phyloP scores from a whole-genome alignment of 2,888 invertebrate genomes.

The Dicycla oo region DNA sequence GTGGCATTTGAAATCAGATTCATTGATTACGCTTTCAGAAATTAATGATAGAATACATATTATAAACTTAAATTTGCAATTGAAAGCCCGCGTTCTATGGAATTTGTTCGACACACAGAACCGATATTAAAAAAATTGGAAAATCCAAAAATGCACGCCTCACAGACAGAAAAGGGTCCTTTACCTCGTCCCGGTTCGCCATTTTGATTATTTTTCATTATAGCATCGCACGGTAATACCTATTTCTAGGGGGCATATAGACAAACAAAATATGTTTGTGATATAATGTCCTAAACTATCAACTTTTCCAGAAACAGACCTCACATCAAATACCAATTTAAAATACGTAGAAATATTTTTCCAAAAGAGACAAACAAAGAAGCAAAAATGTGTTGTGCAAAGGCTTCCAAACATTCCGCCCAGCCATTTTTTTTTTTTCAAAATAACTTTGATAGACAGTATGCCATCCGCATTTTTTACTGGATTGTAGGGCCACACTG shows the following conservation, averaged over 20 bases:
- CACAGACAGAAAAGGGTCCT: too few relatives aligned
- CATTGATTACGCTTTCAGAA: not conserved
- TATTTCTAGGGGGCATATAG: too few relatives aligned
- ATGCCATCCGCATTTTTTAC: not conserved
- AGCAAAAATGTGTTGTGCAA: not conserved
- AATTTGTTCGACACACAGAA: not conserved
- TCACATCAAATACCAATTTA: not conserved
- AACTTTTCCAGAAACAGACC: not conserved
- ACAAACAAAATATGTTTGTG: too few relatives aligned
- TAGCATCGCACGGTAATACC: too few relatives aligned
- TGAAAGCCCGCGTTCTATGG: not conserved
- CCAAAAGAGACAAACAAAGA: not conserved
- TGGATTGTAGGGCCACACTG: not conserved
- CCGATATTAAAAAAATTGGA: not conserved
- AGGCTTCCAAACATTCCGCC: conserved; percentile 1
- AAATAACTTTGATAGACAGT: conserved; percentile 13
- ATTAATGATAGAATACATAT: not conserved
- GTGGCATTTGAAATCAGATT: not conserved
- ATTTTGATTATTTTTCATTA: too few relatives aligned
- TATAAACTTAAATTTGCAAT: not conserved
- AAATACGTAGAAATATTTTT: not conserved
- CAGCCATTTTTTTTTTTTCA: not conserved
- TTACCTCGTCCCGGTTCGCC: too few relatives aligned
- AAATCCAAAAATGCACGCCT: too few relatives aligned
- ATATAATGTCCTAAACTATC: too few relatives aligned